A percentile compares a stretch with the other conserved stretches of the same genome.
Evolutionary conservation across 35 echinoderm and acorn worm species (phyloP).

Genomic region (Amphiura filiformis): DNA sequence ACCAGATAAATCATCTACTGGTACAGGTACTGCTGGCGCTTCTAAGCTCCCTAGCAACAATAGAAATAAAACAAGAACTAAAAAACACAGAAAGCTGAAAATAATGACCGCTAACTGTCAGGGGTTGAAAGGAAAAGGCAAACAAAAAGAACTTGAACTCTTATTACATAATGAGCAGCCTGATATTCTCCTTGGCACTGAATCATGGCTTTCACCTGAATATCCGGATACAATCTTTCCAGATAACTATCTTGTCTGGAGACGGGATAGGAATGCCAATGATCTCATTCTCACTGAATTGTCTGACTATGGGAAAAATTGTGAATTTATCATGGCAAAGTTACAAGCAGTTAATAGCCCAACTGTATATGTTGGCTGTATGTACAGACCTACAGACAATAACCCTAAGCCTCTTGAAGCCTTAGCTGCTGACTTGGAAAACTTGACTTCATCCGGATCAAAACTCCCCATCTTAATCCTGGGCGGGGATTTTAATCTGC

Average conservation of each 20-base stretch:
- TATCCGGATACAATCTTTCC: background rate
- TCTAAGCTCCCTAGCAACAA: too few species aligned
- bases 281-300: background rate
- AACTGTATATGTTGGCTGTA: background rate
- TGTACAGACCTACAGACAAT: background rate
- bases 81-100: background rate
- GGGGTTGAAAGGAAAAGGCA: background rate
- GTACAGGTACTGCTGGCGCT: too few species aligned
- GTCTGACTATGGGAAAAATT: background rate
- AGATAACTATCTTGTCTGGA: background rate
- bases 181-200: background rate
- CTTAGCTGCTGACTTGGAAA: background rate
- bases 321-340: background rate
- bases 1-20: too few species aligned
- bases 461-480: conserved; percentile 1
- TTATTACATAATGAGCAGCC: background rate
- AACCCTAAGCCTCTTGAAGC: background rate
- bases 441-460: background rate
- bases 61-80: background rate
- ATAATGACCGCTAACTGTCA: background rate
- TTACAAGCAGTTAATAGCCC: background rate
- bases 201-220: background rate
- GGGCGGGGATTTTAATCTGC: conserved; percentile 10
- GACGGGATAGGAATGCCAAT: background rate
- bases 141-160: conserved; percentile 8